Evolutionary conservation across 92 coral and sea anemone species (phyloP).

Genomic region (Parazoanthus atlanticus): DNA sequence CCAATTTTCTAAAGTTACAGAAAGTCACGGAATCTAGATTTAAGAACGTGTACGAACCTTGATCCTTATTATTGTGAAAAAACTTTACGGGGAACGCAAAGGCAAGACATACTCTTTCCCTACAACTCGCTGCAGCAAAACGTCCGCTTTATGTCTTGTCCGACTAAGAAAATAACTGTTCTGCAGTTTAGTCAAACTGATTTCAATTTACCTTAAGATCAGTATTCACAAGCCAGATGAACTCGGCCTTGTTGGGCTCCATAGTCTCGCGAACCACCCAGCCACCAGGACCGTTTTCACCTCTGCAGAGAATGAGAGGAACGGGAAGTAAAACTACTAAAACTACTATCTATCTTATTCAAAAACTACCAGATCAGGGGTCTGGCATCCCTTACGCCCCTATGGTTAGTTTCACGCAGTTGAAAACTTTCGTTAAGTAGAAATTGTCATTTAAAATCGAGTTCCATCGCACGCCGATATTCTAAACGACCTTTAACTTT

Average conservation of each 20-base stretch:
- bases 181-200: background rate
- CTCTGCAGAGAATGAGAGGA: constrained; percentile 52
- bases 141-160: background rate
- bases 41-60: background rate
- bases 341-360: too few species aligned
- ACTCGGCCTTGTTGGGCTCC: constrained; percentile 77
- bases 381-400: too few species aligned
- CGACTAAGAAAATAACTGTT: background rate
- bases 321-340: background rate
- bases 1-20: too few species aligned
- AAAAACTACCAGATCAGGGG: too few species aligned
- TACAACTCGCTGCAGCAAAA: background rate
- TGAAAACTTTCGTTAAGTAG: too few species aligned
- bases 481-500: too few species aligned
- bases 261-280: constrained; percentile 84
- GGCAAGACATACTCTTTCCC: background rate
- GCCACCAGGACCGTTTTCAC: constrained; percentile 84
- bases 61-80: background rate
- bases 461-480: too few species aligned
- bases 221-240: constrained; percentile 85
- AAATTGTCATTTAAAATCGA: too few species aligned
- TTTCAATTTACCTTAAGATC: constrained; percentile 74
- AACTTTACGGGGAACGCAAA: background rate
- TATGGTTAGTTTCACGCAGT: too few species aligned
- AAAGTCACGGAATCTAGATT: background rate